Base-by-base conservation (phyloP, 2,888 invertebrate species). In the Theristus sp. region DNA sequence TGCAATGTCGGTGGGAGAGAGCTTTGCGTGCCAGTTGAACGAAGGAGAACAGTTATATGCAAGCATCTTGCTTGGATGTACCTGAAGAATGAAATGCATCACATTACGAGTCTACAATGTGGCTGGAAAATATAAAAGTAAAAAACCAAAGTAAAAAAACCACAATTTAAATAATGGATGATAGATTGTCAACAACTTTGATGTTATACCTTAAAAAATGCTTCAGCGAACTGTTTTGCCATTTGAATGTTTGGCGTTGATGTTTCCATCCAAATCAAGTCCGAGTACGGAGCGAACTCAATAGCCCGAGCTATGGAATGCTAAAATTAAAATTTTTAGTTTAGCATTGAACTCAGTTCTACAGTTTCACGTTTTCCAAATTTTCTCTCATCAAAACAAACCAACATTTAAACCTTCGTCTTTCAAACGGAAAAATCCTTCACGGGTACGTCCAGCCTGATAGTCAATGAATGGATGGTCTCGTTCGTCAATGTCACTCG, bases 181-280 rank as follows among this genome's bases (percentile, higher is more conserved):
- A 13, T 6, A n/a, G 47, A 47, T 17, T 47, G 47, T 13, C 25
- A n/a, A 54, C 10, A 3, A 55, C 28, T 25, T 29, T 55, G 28
- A 55, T n/a, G n/a, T n/a, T n/a, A n/a, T n/a, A 66, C 66, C 59
- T 66, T 67, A 27, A 65, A 66, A 6, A 73, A 69, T 25, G 71
- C 73, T 60, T 73, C 73, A 17, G 73, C 69, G 58, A 73, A 73
- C 53, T 70, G 69, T 29, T 66, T 64, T 20, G 75, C 75, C 60
- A 71, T 70, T 6, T 67, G 67, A 49, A 75, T 63, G 28, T 72
- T 69, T 22, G 75, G 75, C 49, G 70, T 71, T 29, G 68, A 70
- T 3, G 75, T 75, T 63, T 75, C 75, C 70, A 74, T 73, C 75
- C 75, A 75, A 49, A 75, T 67, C 53, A 75, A 64, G 63, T 75